Evolutionary conservation across 2,888 invertebrate species (phyloP).

Genomic region (Hedya salicella): DNA sequence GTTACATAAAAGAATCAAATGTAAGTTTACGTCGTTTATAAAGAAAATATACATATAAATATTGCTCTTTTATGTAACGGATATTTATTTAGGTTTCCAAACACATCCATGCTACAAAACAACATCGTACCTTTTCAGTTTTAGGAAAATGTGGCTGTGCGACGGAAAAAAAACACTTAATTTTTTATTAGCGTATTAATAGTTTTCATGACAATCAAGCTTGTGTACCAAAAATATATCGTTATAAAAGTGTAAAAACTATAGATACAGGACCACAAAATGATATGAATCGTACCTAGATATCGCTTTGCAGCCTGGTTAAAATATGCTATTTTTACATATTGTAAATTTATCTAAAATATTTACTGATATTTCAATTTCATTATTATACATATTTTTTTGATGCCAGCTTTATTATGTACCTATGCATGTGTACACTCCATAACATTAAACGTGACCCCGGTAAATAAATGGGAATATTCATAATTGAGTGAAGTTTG

Average conservation of each 20-base stretch:
- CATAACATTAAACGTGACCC: too few species aligned
- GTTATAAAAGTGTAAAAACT: conserved; percentile 43
- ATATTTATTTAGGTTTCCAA: conserved; percentile 47
- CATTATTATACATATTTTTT: too few species aligned
- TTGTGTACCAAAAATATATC: conserved; percentile 37
- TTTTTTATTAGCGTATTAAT: conserved; percentile 74
- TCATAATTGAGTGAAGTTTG: too few species aligned
- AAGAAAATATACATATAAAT: conserved; percentile 40
- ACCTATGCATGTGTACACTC: too few species aligned
- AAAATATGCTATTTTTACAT: conserved; percentile 4
- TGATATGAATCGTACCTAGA: conserved; percentile 14
- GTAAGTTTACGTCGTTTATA: background rate
- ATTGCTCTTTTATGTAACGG: conserved; percentile 37
- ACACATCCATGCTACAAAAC: conserved; percentile 68
- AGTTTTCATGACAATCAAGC: conserved; percentile 71
- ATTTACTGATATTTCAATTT: conserved; percentile 6
- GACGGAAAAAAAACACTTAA: conserved; percentile 58
- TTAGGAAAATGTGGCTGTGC: conserved; percentile 34
- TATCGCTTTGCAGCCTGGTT: conserved; percentile 30
- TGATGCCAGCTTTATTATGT: too few species aligned
- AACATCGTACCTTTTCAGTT: conserved; percentile 59
- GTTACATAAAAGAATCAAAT: conserved; percentile 21
- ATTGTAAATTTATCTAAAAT: conserved; percentile 44
- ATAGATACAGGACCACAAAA: conserved; percentile 29
- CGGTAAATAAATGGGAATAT: too few species aligned